Percentiles rank a stretch among this genome's conserved stretches.
These are phyloP conservation scores for Drosophila recens DNA, from an alignment of 2,888 invertebrate genomes.

Conservation along the genomic window DNA sequence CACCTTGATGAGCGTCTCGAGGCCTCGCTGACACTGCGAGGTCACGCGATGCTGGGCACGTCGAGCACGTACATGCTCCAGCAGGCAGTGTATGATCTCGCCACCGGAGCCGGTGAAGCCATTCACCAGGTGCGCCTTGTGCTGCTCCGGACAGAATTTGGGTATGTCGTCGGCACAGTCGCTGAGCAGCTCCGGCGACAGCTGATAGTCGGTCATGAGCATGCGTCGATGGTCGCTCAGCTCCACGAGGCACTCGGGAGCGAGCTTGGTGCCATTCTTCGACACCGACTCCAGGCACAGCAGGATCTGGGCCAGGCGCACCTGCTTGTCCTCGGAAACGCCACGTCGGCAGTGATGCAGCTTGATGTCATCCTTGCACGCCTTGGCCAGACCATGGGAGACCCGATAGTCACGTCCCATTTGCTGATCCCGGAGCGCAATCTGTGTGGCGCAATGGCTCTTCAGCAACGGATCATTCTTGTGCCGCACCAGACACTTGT, in stretches of 20 bases:
- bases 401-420: conserved; percentile 96
- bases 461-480: conserved; percentile 90
- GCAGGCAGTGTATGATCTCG: conserved; percentile 97
- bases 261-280: conserved; percentile 90
- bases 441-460: conserved; percentile 91
- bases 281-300: conserved; percentile 94
- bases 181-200: conserved; percentile 96
- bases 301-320: conserved; percentile 94
- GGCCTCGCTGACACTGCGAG: conserved; percentile 90
- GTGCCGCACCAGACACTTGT: conserved; percentile 94
- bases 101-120: conserved; percentile 87
- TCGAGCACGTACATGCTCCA: conserved; percentile 92
- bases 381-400: conserved; percentile 94
- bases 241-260: conserved; percentile 93
- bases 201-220: conserved; percentile 96
- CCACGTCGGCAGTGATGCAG: conserved; percentile 93
- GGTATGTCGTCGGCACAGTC: conserved; percentile 94
- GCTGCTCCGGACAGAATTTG: conserved; percentile 90
- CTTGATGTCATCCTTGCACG: conserved; percentile 96
- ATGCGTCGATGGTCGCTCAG: conserved; percentile 96
- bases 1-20: conserved; percentile 93
- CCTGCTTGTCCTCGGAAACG: conserved; percentile 92
- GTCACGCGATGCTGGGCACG: conserved; percentile 88
- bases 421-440: conserved; percentile 93
- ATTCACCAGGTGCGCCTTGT: conserved; percentile 83